phyloP scores from a whole-genome alignment of 2,797 vertebrate genomes.

The Acipenser ruthenus region DNA sequence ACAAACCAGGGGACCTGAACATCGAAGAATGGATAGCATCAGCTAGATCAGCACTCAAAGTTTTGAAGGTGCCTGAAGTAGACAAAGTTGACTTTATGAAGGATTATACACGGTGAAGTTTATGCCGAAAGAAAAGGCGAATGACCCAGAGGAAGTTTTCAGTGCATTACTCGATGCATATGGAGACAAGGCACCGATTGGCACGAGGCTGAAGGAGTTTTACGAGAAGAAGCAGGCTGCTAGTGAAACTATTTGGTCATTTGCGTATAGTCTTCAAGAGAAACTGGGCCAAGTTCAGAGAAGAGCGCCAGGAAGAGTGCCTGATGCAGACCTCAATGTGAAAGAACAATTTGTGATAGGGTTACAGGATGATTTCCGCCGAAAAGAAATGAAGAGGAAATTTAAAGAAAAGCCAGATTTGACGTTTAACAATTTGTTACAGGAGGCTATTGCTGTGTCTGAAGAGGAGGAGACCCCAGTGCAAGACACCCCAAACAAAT shows the following conservation, averaged over 20 bases:
- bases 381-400: constrained; percentile 18
- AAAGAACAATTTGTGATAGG: constrained; percentile 20
- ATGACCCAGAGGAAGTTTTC: constrained; percentile 6
- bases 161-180: constrained; percentile 1
- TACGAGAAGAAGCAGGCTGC: constrained; percentile 10
- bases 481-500: background rate
- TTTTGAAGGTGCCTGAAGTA: constrained; percentile 13
- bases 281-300: constrained; percentile 9
- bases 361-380: constrained; percentile 15
- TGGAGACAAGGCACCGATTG: constrained; percentile 18
- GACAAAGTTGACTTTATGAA: constrained; percentile 8
- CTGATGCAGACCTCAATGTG: constrained; percentile 8
- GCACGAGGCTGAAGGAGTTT: constrained; percentile 18
- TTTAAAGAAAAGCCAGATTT: constrained; percentile 1
- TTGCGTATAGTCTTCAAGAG: constrained; percentile 17
- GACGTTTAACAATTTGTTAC: constrained; percentile 17
- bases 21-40: constrained; percentile 13
- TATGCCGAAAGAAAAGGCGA: background rate
- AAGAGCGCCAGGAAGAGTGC: constrained; percentile 8
- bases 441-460: constrained; percentile 17
- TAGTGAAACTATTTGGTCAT: constrained; percentile 13
- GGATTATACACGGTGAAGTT: constrained; percentile 17
- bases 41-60: constrained; percentile 14
- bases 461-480: constrained; percentile 19
- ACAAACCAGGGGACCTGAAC: background rate